Conservation (phyloP, 2,113 vertebrate genomes). For the Daphoenositta chrysoptera region DNA sequence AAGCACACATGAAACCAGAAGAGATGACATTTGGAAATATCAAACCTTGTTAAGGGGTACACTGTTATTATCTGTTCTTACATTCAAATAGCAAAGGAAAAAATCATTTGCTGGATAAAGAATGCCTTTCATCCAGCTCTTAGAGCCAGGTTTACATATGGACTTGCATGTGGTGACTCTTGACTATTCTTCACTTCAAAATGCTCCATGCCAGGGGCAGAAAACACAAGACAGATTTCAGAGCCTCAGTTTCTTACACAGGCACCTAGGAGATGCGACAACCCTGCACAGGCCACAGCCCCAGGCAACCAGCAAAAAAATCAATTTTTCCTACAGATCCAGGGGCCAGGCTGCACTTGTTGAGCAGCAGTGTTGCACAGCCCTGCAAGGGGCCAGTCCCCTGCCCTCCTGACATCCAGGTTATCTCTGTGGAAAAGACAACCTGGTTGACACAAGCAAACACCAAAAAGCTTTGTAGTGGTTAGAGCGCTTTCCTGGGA, state of each 20-base stretch:
- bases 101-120: background rate
- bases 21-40: constrained; percentile 48
- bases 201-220: background rate
- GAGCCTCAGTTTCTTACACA: background rate
- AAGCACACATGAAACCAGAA: background rate
- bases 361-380: background rate
- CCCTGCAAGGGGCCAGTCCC: background rate
- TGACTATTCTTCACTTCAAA: background rate
- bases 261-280: background rate
- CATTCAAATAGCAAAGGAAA: background rate
- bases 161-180: background rate
- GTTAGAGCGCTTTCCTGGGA: rapidly evolving
- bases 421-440: background rate
- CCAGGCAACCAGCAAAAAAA: background rate
- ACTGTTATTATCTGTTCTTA: background rate
- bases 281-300: background rate
- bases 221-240: background rate
- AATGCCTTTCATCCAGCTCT: background rate
- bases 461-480: rapidly evolving
- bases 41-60: background rate
- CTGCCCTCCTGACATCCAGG: background rate
- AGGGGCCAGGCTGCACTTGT: background rate
- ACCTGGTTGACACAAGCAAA: background rate
- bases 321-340: background rate
- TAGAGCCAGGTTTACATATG: background rate